Percentiles rank a stretch among this genome's conserved stretches.
Conservation (phyloP, 2,113 vertebrate genomes). For the Notothenia rossii region DNA sequence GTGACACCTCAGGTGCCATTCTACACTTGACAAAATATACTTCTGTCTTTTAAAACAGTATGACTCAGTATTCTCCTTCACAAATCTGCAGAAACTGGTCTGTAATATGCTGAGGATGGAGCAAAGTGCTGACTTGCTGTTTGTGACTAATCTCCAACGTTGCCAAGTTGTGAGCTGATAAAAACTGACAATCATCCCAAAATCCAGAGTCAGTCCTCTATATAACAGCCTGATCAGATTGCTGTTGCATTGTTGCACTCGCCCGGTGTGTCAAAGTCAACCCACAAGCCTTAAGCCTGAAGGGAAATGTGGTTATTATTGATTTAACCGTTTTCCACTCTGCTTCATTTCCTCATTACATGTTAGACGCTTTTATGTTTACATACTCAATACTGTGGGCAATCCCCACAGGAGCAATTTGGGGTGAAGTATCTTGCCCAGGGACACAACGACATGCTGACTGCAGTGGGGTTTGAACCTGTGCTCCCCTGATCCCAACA, state of each 20-base stretch:
- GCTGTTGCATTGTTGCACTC: neutral
- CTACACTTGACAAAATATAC: neutral
- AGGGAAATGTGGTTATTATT: conserved; percentile 57
- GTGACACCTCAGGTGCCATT: conserved; percentile 22
- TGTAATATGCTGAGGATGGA: conserved; percentile 34
- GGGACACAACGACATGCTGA: no score
- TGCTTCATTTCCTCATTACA: conserved; percentile 55
- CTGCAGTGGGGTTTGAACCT: no score
- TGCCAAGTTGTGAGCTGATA: conserved; percentile 44
- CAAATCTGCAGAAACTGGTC: conserved; percentile 25
- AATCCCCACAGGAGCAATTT: no score
- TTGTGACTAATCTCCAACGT: conserved; percentile 29
- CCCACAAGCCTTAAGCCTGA: conserved; percentile 40
- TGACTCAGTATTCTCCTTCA: conserved; percentile 44
- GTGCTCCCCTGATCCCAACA: no score
- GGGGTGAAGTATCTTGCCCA: no score
- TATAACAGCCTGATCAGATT: neutral
- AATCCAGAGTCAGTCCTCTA: neutral
- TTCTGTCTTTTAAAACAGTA: neutral
- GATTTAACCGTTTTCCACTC: conserved; percentile 73
- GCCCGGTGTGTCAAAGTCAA: conserved; percentile 60
- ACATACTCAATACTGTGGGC: no score
- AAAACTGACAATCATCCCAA: conserved; percentile 25
- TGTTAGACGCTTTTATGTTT: no score
- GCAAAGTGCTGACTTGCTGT: conserved; percentile 28